phyloP scores from a whole-genome alignment of 1,140 invertebrate species.

The Reticulitermes speratus region DNA sequence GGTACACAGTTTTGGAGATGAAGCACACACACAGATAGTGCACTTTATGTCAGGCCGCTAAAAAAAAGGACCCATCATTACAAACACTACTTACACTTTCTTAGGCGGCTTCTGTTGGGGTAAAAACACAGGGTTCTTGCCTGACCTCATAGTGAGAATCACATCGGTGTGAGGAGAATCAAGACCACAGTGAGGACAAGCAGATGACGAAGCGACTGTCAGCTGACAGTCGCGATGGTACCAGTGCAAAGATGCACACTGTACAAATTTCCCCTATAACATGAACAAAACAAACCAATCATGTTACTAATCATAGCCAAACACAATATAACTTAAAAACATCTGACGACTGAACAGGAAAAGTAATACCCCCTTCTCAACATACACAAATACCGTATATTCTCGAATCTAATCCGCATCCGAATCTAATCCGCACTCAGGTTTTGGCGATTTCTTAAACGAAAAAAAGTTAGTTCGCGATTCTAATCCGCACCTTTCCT shows the following conservation, averaged over 20 bases:
- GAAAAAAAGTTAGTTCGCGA: too few relatives aligned
- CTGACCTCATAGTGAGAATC: slow-evolving; percentile 58
- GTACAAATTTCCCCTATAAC: slow-evolving; percentile 65
- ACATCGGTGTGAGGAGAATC: slow-evolving; percentile 57
- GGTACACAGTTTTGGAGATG: too few relatives aligned
- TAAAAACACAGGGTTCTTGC: slow-evolving; percentile 58
- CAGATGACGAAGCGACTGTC: slow-evolving; percentile 50
- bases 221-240: slow-evolving; percentile 75
- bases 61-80: background rate
- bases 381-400: too few relatives aligned
- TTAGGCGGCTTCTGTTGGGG: slow-evolving; percentile 51
- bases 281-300: slow-evolving; percentile 3
- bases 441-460: too few relatives aligned
- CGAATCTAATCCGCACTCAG: too few relatives aligned
- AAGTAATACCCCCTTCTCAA: too few relatives aligned
- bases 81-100: slow-evolving; percentile 44
- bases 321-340: background rate
- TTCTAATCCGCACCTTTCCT: too few relatives aligned
- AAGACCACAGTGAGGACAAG: slow-evolving; percentile 78
- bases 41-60: too few relatives aligned
- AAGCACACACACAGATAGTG: too few relatives aligned
- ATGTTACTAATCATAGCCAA: background rate
- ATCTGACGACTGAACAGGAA: too few relatives aligned
- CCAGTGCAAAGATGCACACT: slow-evolving; percentile 67
- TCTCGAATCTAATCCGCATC: too few relatives aligned